Evolutionary conservation across 1,140 invertebrate species (phyloP).

Genomic region (Neodiprion pinetum): DNA sequence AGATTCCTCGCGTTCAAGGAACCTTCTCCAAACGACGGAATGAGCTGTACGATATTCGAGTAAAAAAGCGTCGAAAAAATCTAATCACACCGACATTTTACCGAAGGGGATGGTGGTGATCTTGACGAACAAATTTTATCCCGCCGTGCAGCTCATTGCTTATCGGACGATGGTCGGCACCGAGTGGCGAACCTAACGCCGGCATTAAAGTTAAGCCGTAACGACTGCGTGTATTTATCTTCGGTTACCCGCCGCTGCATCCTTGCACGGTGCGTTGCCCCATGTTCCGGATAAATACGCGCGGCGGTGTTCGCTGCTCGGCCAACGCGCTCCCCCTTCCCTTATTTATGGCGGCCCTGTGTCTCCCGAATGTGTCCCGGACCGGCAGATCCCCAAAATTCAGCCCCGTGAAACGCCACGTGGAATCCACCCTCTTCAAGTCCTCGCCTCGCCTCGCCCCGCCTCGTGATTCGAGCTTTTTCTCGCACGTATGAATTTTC

Average conservation of each 20-base stretch:
- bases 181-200: slow-evolving; percentile 27
- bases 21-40: too few relatives aligned
- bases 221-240: slow-evolving; percentile 35
- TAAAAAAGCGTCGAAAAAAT: too few relatives aligned
- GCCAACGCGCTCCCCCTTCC: slow-evolving; percentile 27
- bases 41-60: too few relatives aligned
- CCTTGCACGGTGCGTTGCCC: slow-evolving; percentile 6
- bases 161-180: not conserved
- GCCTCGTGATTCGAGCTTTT: not conserved
- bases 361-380: slow-evolving; percentile 18
- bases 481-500: slow-evolving; percentile 13
- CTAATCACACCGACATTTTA: too few relatives aligned
- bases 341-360: slow-evolving; percentile 36
- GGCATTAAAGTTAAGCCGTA: slow-evolving; percentile 22
- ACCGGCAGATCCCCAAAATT: slow-evolving; percentile 8
- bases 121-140: too few relatives aligned
- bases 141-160: not conserved
- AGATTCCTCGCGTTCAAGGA: too few relatives aligned
- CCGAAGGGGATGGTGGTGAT: too few relatives aligned
- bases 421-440: not conserved
- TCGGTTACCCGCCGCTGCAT: slow-evolving; percentile 26
- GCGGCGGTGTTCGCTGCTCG: slow-evolving; percentile 21
- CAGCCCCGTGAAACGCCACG: not conserved
- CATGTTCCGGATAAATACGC: slow-evolving; percentile 1
- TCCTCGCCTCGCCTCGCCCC: not conserved